Conservation (phyloP, 2,888 invertebrate genomes). For the Pediacus dermestoides region DNA sequence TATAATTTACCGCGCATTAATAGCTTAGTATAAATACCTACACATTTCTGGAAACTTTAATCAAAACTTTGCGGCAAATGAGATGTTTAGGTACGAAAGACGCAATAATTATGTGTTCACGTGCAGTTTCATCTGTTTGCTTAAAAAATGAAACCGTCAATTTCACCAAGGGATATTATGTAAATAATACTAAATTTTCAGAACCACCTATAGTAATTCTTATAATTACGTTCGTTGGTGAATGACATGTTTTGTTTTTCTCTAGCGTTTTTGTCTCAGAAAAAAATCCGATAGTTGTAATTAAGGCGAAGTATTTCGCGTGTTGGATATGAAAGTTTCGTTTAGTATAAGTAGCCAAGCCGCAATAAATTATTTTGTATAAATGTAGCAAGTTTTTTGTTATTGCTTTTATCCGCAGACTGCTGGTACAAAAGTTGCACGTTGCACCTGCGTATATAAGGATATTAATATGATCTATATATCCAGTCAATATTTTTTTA, state of each 20-base stretch:
- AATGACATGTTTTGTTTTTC: constrained; percentile 23
- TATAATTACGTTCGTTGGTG: constrained; percentile 25
- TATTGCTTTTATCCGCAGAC: constrained; percentile 19
- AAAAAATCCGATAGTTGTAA: constrained; percentile 12
- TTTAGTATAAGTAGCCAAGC: not conserved
- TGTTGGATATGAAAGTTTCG: constrained; percentile 5
- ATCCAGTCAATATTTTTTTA: not conserved
- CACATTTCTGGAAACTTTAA: too few relatives aligned
- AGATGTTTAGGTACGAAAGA: too few relatives aligned
- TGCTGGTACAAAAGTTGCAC: constrained; percentile 3
- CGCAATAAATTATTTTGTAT: constrained; percentile 19
- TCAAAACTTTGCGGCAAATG: too few relatives aligned
- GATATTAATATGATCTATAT: constrained; percentile 2
- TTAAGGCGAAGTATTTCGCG: constrained; percentile 9
- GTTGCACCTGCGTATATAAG: constrained; percentile 3
- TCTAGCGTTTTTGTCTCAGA: constrained; percentile 10
- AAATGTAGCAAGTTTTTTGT: constrained; percentile 18
- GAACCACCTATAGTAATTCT: constrained; percentile 19
- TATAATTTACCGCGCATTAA: too few relatives aligned
- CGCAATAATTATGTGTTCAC: too few relatives aligned
- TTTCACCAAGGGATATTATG: constrained; percentile 25
- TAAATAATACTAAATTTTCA: constrained; percentile 27
- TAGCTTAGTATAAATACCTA: too few relatives aligned
- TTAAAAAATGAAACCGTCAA: too few relatives aligned
- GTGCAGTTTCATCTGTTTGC: too few relatives aligned